phyloP scores from a whole-genome alignment of 2,888 invertebrate species.

The Hanleya hanleyi region DNA sequence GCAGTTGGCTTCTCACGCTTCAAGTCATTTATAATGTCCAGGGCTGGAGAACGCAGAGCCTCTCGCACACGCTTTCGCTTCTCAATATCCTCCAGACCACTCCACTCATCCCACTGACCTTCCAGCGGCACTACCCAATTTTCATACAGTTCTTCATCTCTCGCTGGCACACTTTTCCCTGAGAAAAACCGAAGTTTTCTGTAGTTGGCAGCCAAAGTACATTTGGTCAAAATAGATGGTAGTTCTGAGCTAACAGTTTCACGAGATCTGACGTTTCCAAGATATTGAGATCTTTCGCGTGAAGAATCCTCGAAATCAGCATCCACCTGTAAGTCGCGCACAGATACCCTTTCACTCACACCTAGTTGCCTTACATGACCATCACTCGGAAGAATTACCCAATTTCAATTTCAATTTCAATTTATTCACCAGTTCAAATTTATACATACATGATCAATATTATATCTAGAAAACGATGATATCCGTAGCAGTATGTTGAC shows the following conservation, averaged over 20 bases:
- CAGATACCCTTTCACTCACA: no score
- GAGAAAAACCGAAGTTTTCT: conserved; percentile 3
- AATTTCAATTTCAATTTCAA: no score
- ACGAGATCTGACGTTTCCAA: no score
- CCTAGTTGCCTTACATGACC: no score
- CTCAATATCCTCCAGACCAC: not conserved
- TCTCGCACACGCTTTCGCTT: not conserved
- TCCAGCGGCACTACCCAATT: not conserved
- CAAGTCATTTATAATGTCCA: not conserved
- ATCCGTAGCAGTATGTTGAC: no score
- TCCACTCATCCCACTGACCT: not conserved
- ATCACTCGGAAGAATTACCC: no score
- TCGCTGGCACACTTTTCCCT: not conserved
- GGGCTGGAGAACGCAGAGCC: not conserved
- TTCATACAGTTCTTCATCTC: not conserved
- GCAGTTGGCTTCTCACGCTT: not conserved
- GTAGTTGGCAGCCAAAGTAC: not conserved
- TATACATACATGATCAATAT: no score
- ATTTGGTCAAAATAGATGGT: not conserved
- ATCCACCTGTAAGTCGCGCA: no score
- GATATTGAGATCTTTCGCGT: no score
- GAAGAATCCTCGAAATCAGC: no score
- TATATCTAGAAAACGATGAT: no score
- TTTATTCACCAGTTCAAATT: no score
- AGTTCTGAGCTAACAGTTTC: not conserved